Evolutionary conservation across 2,797 vertebrate species (phyloP).

Genomic region (Hoplostethus mediterraneus): DNA sequence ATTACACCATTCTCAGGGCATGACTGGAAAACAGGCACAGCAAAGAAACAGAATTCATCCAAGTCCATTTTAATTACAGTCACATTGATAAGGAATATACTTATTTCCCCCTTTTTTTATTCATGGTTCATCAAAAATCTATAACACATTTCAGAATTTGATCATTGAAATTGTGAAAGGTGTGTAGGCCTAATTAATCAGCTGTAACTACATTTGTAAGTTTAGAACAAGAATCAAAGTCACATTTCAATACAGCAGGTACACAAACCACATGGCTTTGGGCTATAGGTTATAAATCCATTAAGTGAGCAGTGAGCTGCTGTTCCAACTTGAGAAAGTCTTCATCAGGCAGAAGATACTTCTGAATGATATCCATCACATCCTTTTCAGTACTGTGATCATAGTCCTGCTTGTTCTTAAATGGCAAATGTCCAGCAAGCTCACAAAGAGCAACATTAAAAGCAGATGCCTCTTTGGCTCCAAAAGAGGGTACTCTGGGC

Average conservation of each 20-base stretch:
- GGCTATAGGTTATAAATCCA: constrained; percentile 17
- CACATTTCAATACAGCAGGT: background rate
- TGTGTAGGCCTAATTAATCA: background rate
- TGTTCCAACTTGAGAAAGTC: constrained; percentile 79
- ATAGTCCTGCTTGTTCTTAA: constrained; percentile 86
- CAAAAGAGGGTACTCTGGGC: constrained; percentile 88
- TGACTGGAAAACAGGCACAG: no score
- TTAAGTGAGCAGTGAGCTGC: constrained; percentile 61
- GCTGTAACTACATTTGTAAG: background rate
- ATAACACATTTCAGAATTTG: no score
- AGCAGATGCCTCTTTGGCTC: constrained; percentile 86
- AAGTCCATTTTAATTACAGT: no score
- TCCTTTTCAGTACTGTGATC: constrained; percentile 81
- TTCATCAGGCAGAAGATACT: constrained; percentile 81
- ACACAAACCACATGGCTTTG: background rate
- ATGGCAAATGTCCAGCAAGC: constrained; percentile 91
- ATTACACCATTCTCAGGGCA: no score
- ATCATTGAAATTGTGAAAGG: background rate
- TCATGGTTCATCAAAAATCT: no score
- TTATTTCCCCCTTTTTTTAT: background rate
- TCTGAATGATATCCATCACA: constrained; percentile 81
- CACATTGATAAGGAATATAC: background rate
- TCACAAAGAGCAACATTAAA: constrained; percentile 95
- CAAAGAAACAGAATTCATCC: no score
- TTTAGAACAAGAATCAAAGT: background rate